These are phyloP conservation scores for Cryptocephalus primarius DNA, from an alignment of 2,888 invertebrate genomes.

Conservation along the genomic window DNA sequence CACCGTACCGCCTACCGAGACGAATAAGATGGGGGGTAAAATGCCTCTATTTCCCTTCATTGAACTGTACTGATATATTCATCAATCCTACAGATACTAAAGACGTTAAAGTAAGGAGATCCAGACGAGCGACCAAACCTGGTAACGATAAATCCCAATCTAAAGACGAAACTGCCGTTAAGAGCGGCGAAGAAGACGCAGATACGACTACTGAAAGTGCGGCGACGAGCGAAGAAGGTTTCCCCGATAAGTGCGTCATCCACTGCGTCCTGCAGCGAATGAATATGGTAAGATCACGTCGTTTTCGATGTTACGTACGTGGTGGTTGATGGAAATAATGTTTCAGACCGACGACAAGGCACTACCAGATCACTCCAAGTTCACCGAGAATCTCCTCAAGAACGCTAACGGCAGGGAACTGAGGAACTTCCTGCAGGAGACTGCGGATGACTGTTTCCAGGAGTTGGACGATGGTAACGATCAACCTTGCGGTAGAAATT, in stretches of 20 bases:
- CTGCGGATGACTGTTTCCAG: slow-evolving; percentile 61
- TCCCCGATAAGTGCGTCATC: slow-evolving; percentile 41
- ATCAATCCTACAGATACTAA: too few species aligned
- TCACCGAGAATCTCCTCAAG: slow-evolving; percentile 50
- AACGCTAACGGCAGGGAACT: slow-evolving; percentile 53
- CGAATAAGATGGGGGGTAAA: too few species aligned
- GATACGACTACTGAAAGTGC: slow-evolving; percentile 5
- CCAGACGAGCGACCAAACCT: too few species aligned
- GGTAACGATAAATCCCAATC: too few species aligned
- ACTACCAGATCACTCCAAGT: slow-evolving; percentile 53
- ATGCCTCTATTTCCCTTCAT: too few species aligned
- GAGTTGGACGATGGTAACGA: slow-evolving; percentile 16
- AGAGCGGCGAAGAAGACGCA: neutral
- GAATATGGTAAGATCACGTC: slow-evolving; percentile 46
- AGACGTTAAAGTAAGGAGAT: too few species aligned
- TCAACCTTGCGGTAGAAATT: neutral
- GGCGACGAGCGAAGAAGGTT: slow-evolving; percentile 2
- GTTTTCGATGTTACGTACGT: neutral
- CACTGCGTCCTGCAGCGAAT: slow-evolving; percentile 62
- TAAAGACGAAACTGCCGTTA: too few species aligned
- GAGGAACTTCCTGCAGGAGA: slow-evolving; percentile 57
- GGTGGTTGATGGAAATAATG: neutral
- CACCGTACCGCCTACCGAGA: too few species aligned
- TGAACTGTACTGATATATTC: too few species aligned
- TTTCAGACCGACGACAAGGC: slow-evolving; percentile 48